Evolutionary conservation across 2,888 invertebrate genomes (phyloP), one percentile per base, ranked within the genome.

Genomic region (Tubulanus polymorphus): DNA sequence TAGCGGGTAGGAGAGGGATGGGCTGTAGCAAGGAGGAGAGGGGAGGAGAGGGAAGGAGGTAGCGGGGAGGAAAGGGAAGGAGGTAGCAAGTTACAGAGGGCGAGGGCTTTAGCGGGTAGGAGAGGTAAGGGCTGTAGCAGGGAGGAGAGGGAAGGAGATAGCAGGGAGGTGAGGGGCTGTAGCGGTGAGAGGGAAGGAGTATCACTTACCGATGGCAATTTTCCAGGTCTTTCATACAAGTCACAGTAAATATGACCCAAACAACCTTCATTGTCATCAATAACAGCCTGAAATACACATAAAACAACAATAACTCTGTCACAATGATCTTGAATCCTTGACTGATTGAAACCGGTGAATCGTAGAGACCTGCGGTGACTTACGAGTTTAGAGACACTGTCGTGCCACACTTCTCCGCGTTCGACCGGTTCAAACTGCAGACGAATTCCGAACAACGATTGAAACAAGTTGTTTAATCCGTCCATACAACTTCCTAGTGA

Each of bases 241-340:
- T 99, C 99, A 79, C 97, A 95, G 81, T 97, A 99, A 68, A 99
- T 93, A 73, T 91, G 86, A 0, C 99, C 99, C 30, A 99, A 81
- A 12, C 89, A 76, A 0, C 90, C 90, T 72, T 92, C 89, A 0
- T 79, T 82, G 68, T 89, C 88, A 70, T 93, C 90, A 1, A 87
- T 84, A 26, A 95, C 93, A 70, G 79, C 73, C 78, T 79, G 62
- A 32, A 60, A 57, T 18, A 18, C 15, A 41, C 58, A 57, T 18
- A 45, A 20, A 35, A 51, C 10, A 10, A 29, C 35, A 23, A 48
- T 23, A 10, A 26, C 18, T 12, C 6, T 26, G 10, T 12, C 23
- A 29, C 18, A 6, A 48, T 2, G 10, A 55, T 30, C 12, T n/a
- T 6, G 25, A 12, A 26, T 6, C 5, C 27, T 28, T 26, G n/a